phyloP scores from a whole-genome alignment of 2,888 invertebrate species.

The Sicus ferrugineus region DNA sequence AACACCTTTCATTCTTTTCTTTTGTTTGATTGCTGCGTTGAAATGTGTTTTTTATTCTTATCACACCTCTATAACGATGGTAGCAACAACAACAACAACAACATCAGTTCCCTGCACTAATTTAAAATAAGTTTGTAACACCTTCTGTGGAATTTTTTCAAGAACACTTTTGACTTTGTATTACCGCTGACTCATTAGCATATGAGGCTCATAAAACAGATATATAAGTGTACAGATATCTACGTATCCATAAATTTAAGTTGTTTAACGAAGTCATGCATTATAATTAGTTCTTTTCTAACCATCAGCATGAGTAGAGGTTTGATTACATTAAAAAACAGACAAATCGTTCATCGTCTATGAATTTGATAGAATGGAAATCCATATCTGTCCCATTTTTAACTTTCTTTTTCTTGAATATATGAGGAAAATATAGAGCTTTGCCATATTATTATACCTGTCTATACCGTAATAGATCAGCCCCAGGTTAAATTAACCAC shows the following conservation, averaged over 20 bases:
- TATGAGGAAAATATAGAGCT: too few relatives aligned
- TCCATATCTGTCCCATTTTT: too few relatives aligned
- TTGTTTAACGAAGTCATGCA: not conserved
- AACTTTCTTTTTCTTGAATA: too few relatives aligned
- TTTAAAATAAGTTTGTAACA: too few relatives aligned
- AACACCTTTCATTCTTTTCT: not conserved
- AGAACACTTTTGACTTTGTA: not conserved
- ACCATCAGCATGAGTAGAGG: not conserved
- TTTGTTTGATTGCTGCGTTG: not conserved
- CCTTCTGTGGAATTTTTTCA: not conserved
- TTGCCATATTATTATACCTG: too few relatives aligned
- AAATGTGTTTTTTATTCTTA: conserved; percentile 11
- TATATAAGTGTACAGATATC: not conserved
- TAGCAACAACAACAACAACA: not conserved
- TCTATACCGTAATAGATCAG: too few relatives aligned
- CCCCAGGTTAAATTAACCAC: too few relatives aligned
- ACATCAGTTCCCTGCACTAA: not conserved
- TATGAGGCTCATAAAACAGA: not conserved
- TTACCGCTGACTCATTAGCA: not conserved
- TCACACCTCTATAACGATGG: not conserved
- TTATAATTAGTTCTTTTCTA: not conserved
- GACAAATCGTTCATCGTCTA: not conserved
- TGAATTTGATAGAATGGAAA: too few relatives aligned
- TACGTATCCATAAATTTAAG: not conserved
- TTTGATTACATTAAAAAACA: not conserved